Percentiles rank a stretch among this genome's conserved stretches.
Conservation (phyloP, 2,113 vertebrate species). For the Aramus guarauna region DNA sequence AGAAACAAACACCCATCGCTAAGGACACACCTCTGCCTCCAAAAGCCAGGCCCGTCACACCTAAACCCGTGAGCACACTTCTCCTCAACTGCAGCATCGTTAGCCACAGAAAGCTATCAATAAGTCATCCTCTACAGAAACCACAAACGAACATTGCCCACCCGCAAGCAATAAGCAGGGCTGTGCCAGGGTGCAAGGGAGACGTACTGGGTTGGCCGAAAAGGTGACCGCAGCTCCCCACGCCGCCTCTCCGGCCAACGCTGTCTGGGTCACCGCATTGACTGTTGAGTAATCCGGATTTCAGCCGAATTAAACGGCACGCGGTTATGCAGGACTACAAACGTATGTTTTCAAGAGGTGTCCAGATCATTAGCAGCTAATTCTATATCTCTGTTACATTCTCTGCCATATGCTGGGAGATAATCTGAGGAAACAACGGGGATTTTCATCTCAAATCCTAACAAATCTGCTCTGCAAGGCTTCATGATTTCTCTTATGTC, state of each 20-base stretch:
- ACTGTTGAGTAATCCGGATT: background rate
- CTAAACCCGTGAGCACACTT: background rate
- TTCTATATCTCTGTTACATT: slow-evolving; percentile 12
- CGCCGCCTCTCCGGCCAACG: accelerated
- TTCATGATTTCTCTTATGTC: background rate
- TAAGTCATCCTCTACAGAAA: background rate
- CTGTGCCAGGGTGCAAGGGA: background rate
- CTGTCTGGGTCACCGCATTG: accelerated
- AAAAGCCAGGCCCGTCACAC: background rate
- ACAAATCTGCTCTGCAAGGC: slow-evolving; percentile 40
- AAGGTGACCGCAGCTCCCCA: background rate
- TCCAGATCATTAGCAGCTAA: slow-evolving; percentile 51
- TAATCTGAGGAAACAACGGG: slow-evolving; percentile 34
- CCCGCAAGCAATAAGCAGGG: background rate
- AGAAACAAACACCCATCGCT: background rate
- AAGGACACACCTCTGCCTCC: background rate
- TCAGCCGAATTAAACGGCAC: background rate
- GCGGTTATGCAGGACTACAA: background rate
- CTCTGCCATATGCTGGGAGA: slow-evolving; percentile 40
- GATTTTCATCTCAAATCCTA: slow-evolving; percentile 61
- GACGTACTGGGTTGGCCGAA: background rate
- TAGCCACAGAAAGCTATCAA: background rate
- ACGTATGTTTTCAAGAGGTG: slow-evolving; percentile 22
- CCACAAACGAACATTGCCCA: background rate
- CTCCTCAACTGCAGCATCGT: background rate